Evolutionary conservation across 2,113 vertebrate genomes (phyloP).

Genomic region (Corynorhinus townsendii): DNA sequence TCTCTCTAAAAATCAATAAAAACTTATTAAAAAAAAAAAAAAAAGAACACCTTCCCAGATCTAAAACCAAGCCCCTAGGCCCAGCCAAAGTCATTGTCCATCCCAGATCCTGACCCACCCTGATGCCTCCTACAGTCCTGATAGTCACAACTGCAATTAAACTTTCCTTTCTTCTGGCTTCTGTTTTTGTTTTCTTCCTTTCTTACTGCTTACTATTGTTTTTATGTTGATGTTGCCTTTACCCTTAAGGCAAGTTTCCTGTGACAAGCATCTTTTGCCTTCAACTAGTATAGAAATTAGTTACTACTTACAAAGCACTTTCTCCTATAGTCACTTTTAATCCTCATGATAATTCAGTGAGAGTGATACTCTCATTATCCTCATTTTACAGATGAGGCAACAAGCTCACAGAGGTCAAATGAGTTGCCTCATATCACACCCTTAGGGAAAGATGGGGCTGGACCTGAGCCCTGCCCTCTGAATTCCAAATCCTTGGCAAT

Average conservation of each 20-base stretch:
- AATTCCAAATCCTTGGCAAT: not conserved
- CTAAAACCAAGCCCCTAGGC: not conserved
- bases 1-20: no score
- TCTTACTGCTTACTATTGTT: not conserved
- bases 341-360: not conserved
- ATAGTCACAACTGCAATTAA: not conserved
- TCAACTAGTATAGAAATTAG: conserved; percentile 18
- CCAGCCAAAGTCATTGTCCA: not conserved
- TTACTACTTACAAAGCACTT: conserved; percentile 35
- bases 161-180: not conserved
- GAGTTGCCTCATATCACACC: not conserved
- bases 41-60: not conserved
- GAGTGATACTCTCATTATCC: not conserved
- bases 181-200: not conserved
- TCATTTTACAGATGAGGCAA: conserved; percentile 6
- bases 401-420: not conserved
- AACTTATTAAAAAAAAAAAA: not conserved
- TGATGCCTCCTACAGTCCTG: not conserved
- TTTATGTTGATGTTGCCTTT: not conserved
- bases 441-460: not conserved
- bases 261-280: not conserved
- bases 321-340: not conserved
- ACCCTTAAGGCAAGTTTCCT: not conserved
- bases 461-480: not conserved
- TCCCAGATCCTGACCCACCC: not conserved